These are phyloP conservation scores for Cossypha caffra DNA, from an alignment of 2,797 vertebrate genomes.

Conservation along the genomic window DNA sequence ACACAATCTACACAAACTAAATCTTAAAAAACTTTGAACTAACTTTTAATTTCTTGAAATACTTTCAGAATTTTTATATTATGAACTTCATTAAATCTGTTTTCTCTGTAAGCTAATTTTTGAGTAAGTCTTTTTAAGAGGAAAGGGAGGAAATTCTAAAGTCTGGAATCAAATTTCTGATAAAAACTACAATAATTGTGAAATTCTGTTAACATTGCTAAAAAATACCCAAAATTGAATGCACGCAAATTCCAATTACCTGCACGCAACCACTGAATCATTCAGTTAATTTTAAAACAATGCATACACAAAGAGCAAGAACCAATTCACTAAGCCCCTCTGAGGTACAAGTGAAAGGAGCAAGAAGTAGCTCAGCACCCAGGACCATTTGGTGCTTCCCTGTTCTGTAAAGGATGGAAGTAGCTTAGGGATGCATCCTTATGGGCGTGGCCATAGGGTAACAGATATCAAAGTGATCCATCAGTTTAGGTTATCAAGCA, in stretches of 20 bases:
- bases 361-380: background rate
- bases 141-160: slow-evolving; percentile 19
- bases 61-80: slow-evolving; percentile 35
- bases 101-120: background rate
- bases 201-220: background rate
- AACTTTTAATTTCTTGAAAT: slow-evolving; percentile 10
- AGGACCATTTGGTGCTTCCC: background rate
- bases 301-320: background rate
- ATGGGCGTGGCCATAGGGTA: background rate
- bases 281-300: background rate
- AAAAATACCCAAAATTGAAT: background rate
- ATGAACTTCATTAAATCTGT: background rate
- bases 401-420: background rate
- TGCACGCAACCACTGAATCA: background rate
- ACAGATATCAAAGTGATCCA: background rate
- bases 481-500: background rate
- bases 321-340: background rate
- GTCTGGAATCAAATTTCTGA: background rate
- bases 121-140: background rate
- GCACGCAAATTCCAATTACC: background rate
- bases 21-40: background rate
- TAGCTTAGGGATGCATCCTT: background rate
- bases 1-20: background rate
- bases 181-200: background rate
- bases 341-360: background rate